phyloP scores from a whole-genome alignment of 2,888 invertebrate genomes.

The Odontothrips loti region DNA sequence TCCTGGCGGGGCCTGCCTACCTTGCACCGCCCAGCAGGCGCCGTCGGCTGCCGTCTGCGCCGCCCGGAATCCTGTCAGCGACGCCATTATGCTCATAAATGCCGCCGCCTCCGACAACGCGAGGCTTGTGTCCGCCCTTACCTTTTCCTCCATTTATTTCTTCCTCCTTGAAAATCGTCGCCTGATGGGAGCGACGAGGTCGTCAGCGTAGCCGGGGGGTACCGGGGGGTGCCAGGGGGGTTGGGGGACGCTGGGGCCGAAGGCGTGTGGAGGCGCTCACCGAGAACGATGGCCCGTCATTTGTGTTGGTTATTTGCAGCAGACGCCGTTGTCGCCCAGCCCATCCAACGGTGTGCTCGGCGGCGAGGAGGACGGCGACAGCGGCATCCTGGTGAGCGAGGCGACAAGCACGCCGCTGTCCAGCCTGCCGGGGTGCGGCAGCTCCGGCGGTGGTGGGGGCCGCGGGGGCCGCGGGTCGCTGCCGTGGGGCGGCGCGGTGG shows the following conservation, averaged over 20 bases:
- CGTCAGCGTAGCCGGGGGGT: no score
- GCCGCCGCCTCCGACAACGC: neutral
- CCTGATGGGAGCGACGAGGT: no score
- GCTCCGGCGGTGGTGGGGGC: slow-evolving; percentile 35
- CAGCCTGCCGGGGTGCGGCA: neutral
- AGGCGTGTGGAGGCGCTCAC: no score
- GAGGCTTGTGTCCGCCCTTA: no score
- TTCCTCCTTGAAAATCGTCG: no score
- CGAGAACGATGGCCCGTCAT: no score
- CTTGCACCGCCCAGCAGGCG: neutral
- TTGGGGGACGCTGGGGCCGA: no score
- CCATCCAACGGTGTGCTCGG: slow-evolving; percentile 47
- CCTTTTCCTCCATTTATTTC: no score
- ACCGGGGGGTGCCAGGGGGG: neutral
- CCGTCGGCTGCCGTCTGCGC: no score
- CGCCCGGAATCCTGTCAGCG: neutral
- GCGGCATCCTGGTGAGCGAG: slow-evolving; percentile 69
- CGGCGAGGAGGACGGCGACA: slow-evolving; percentile 68
- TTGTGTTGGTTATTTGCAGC: neutral
- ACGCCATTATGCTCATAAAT: neutral
- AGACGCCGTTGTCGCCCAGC: slow-evolving; percentile 27
- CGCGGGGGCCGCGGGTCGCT: slow-evolving; percentile 54
- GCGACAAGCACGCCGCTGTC: slow-evolving; percentile 59
- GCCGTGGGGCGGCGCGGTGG: slow-evolving; percentile 53
- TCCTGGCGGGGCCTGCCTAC: neutral